Conservation (phyloP, 1,140 invertebrate genomes). For the Drosophila orena region DNA sequence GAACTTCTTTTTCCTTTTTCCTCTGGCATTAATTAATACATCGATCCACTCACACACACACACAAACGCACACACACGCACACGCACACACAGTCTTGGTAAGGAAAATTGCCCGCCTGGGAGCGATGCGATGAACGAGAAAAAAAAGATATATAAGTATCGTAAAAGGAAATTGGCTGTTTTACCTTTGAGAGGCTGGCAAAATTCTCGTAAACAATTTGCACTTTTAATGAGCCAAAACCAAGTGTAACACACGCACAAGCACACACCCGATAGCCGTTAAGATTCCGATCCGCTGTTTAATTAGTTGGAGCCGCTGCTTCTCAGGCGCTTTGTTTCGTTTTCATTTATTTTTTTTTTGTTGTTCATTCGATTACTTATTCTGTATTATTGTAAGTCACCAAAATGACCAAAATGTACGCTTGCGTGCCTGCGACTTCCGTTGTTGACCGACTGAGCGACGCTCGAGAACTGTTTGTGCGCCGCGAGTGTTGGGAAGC, state of each 20-base stretch:
- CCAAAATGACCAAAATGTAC: not conserved
- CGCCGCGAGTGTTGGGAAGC: constrained; percentile 32
- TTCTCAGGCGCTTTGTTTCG: constrained; percentile 19
- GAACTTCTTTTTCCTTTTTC: constrained; percentile 3
- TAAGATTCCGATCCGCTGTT: constrained; percentile 33
- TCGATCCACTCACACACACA: constrained; percentile 37
- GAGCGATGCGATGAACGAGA: constrained; percentile 21
- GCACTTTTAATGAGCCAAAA: constrained; percentile 72
- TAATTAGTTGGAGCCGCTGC: constrained; percentile 61
- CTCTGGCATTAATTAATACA: constrained; percentile 62
- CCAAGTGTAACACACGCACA: constrained; percentile 27
- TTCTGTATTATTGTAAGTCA: constrained; percentile 27
- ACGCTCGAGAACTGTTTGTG: constrained; percentile 66
- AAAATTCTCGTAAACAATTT: constrained; percentile 60
- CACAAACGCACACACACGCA: constrained; percentile 38
- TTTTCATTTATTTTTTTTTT: not conserved
- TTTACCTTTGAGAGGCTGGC: constrained; percentile 72
- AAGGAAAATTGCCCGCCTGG: constrained; percentile 73
- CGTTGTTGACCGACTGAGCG: constrained; percentile 67
- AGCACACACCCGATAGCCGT: constrained; percentile 17
- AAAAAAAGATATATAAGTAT: constrained; percentile 1
- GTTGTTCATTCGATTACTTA: not conserved
- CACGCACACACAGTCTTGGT: constrained; percentile 33
- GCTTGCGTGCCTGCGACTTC: not conserved
- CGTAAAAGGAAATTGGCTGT: constrained; percentile 52